Conservation (phyloP, 2,797 vertebrate species). For the Tangara arthus region DNA sequence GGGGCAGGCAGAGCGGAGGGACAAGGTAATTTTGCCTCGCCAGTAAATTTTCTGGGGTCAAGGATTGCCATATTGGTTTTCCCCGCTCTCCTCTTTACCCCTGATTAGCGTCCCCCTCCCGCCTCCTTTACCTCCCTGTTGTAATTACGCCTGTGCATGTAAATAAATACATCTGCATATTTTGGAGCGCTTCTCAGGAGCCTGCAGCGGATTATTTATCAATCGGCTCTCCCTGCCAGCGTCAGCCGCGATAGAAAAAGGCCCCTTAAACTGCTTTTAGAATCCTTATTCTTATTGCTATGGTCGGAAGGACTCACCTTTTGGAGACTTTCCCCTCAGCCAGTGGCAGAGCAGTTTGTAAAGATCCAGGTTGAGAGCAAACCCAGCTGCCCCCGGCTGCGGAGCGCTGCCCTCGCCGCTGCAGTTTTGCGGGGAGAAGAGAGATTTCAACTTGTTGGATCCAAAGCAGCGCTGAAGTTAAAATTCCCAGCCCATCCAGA, state of each 20-base stretch:
- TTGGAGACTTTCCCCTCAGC: background rate
- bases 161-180: constrained; percentile 1
- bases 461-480: background rate
- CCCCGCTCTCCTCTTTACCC: background rate
- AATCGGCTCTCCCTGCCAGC: background rate
- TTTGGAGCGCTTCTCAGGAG: background rate
- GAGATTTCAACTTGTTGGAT: background rate
- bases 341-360: background rate
- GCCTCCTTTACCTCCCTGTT: background rate
- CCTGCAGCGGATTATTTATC: background rate
- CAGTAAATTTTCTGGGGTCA: constrained; percentile 18
- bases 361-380: background rate
- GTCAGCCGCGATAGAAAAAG: background rate
- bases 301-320: background rate
- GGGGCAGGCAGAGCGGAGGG: background rate
- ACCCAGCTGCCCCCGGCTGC: background rate
- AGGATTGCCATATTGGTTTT: background rate
- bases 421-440: background rate
- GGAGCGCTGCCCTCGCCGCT: background rate
- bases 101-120: background rate
- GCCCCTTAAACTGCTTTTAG: background rate
- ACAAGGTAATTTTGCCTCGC: constrained; percentile 21
- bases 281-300: background rate
- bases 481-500: background rate
- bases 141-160: background rate